Evolutionary conservation across 1,140 invertebrate species (phyloP), one percentile per base, ranked within the genome.

Genomic region (Dreissena rostriformis): DNA sequence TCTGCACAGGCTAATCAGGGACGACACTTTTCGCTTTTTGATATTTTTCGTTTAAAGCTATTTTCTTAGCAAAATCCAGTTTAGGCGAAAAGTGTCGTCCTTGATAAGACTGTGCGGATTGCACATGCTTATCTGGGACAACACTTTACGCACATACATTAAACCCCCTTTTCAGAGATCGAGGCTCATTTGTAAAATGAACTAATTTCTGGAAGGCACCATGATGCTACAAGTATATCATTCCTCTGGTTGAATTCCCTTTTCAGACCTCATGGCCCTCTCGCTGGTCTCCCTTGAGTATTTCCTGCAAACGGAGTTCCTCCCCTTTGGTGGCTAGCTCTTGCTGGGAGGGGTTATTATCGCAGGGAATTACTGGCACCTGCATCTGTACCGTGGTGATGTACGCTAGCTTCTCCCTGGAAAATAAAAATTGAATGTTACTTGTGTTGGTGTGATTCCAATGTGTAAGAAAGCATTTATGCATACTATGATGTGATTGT

Each of bases 341-440:
- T 17, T 68, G 71, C 17, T 73, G 63, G 51, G 82, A 39, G 29
- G 76, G 52, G 22, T 8, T 10, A 1, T 55, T 80, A 24, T 97
- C 96, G 51, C 95, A 94, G 10, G 97, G 96, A 75, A 97, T 93
- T 61, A 96, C 95, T 77, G 97, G 97, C 87, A 97, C 96, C 84
- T 95, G 96, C 28, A 96, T 91, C 88, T 97, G 97, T 11, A 96
- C 95, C 14, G 84, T 87, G n/a, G 97, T 98, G 92, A 98, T 98
- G 94, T 98, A 98, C 15, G 97, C 97, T 96, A 98, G 98, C 94
- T 98, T 98, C 94, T 98, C 97, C 95, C 97, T 98, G 94, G 24
- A 95, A 94, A 88, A 11, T 52, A 15, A 22, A 39, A 39, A 8
- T 39, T 39, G 2, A 39, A 39, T 39, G 39, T 39, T 39, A 39